A percentile compares a stretch with the other conserved stretches of the same genome.
Conservation (phyloP, 2,797 vertebrate species). For the Pantherophis vulpinus region DNA sequence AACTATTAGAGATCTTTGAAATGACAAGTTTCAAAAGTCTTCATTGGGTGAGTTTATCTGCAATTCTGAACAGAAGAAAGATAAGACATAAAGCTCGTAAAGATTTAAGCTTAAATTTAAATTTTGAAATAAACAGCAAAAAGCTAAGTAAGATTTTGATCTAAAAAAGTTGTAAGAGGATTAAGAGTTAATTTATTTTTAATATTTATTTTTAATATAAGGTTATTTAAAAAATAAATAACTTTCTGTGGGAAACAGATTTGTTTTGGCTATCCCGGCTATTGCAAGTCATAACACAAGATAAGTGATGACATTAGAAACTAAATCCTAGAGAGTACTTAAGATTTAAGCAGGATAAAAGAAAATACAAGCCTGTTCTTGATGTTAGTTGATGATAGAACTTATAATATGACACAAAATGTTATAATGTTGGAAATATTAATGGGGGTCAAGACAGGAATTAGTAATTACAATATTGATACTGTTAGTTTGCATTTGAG, state of each 20-base stretch:
- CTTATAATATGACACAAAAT: background rate
- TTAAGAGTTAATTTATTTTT: background rate
- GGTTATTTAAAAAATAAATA: background rate
- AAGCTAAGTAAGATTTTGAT: background rate
- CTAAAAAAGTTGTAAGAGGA: background rate
- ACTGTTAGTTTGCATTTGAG: background rate
- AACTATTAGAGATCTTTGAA: background rate
- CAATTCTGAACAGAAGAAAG: background rate
- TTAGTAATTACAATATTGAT: background rate
- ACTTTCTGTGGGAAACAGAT: background rate
- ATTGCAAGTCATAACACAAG: background rate
- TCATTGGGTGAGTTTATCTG: background rate
- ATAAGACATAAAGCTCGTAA: background rate
- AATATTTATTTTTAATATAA: background rate
- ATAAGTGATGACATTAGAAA: background rate
- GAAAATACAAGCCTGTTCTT: background rate
- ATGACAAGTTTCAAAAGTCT: background rate
- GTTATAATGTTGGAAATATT: background rate
- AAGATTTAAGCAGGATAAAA: background rate
- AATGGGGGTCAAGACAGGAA: background rate
- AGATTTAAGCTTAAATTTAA: background rate
- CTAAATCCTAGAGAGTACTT: background rate
- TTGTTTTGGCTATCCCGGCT: background rate
- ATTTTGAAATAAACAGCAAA: background rate
- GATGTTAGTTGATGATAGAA: background rate